Evolutionary conservation across 2,888 invertebrate species (phyloP).

Genomic region (Philereme vetulata): DNA sequence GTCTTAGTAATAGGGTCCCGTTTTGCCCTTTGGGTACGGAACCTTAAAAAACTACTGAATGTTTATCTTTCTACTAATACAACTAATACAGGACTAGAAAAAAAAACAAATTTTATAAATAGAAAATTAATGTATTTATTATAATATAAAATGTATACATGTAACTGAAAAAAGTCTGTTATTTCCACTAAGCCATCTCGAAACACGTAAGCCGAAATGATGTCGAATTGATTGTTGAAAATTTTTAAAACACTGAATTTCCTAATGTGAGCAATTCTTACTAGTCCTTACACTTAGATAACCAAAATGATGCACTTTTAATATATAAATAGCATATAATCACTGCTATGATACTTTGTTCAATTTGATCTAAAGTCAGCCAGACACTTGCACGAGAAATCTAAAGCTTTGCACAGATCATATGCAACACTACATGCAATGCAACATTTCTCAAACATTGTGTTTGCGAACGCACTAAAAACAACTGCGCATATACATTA

Average conservation of each 20-base stretch:
- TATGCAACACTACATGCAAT: too few relatives aligned
- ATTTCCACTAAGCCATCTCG: constrained; percentile 61
- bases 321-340: constrained; percentile 47
- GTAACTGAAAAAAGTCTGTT: constrained; percentile 67
- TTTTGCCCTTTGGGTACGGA: too few relatives aligned
- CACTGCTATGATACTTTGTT: neutral
- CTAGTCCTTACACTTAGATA: constrained; percentile 78
- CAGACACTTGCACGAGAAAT: constrained; percentile 6
- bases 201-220: constrained; percentile 59
- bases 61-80: too few relatives aligned
- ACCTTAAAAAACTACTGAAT: too few relatives aligned
- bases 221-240: constrained; percentile 43
- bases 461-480: too few relatives aligned
- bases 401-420: too few relatives aligned
- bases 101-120: constrained; percentile 35
- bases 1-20: too few relatives aligned
- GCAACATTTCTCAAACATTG: too few relatives aligned
- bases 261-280: constrained; percentile 50
- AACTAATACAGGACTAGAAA: too few relatives aligned
- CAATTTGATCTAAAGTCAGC: neutral
- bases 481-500: too few relatives aligned
- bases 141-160: constrained; percentile 80
- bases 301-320: constrained; percentile 67
- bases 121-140: constrained; percentile 80
- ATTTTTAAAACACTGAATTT: constrained; percentile 39